Percentiles rank a stretch among this genome's conserved stretches.
Evolutionary conservation across 2,888 invertebrate genomes (phyloP).

Genomic region (Crepidodera aurea): DNA sequence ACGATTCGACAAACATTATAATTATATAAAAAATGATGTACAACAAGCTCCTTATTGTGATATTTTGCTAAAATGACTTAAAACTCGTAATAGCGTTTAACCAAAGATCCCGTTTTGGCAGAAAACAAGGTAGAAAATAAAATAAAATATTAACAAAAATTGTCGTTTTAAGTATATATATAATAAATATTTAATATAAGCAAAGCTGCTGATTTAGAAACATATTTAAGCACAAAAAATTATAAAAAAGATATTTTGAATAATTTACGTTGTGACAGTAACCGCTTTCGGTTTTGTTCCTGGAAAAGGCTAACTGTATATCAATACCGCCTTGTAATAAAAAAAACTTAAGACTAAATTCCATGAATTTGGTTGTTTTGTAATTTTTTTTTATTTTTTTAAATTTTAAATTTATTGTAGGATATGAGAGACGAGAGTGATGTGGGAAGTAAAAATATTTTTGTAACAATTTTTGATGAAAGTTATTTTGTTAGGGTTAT

Average conservation of each 20-base stretch:
- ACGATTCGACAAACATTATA: too few species aligned
- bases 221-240: too few species aligned
- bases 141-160: background rate
- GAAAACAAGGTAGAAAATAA: slow-evolving; percentile 5
- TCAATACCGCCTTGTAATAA: too few species aligned
- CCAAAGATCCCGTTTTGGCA: slow-evolving; percentile 14
- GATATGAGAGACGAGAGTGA: background rate
- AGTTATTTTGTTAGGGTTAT: background rate
- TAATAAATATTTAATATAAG: background rate
- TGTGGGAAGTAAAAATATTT: background rate
- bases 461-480: background rate
- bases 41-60: too few species aligned
- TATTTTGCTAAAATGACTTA: background rate
- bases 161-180: background rate
- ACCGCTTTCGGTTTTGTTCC: too few species aligned
- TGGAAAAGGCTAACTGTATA: too few species aligned
- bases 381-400: background rate
- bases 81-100: background rate
- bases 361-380: background rate
- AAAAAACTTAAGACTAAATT: too few species aligned
- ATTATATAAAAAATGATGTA: too few species aligned
- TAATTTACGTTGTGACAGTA: too few species aligned
- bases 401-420: background rate
- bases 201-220: too few species aligned
- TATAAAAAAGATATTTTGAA: too few species aligned